Conservation (phyloP, 2,113 vertebrate genomes). For the Oophaga pumilio region DNA sequence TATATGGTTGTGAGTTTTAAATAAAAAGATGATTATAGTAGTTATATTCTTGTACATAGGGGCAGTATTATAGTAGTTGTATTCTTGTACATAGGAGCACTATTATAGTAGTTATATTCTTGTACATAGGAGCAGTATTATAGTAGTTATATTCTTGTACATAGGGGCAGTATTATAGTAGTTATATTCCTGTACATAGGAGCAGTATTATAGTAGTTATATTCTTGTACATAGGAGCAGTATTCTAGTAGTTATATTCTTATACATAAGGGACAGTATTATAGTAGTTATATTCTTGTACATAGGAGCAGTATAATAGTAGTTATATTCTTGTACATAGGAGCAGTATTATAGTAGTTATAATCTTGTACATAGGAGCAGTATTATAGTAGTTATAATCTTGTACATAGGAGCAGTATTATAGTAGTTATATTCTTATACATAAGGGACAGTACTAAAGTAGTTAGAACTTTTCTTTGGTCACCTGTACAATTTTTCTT, state of each 20-base stretch:
- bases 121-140: constrained; percentile 3
- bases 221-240: neutral
- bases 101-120: neutral
- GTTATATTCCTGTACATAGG: constrained; percentile 1
- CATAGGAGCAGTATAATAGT: neutral
- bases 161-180: constrained; percentile 3
- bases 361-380: neutral
- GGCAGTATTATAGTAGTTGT: constrained; percentile 9
- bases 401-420: neutral
- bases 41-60: constrained; percentile 14
- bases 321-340: neutral
- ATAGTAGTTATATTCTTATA: neutral
- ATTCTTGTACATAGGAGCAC: neutral
- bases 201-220: neutral
- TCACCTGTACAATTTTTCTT: neutral
- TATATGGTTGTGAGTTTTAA: too few species aligned
- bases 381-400: neutral
- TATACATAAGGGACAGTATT: neutral
- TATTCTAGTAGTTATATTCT: neutral
- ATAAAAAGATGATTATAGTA: neutral
- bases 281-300: constrained; percentile 12
- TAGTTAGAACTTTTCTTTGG: neutral
- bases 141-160: neutral
- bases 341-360: neutral
- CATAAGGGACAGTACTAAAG: neutral